Evolutionary conservation across 2,888 invertebrate species (phyloP), one percentile per base, ranked within the genome.

Genomic region (Ariolimax columbianus): DNA sequence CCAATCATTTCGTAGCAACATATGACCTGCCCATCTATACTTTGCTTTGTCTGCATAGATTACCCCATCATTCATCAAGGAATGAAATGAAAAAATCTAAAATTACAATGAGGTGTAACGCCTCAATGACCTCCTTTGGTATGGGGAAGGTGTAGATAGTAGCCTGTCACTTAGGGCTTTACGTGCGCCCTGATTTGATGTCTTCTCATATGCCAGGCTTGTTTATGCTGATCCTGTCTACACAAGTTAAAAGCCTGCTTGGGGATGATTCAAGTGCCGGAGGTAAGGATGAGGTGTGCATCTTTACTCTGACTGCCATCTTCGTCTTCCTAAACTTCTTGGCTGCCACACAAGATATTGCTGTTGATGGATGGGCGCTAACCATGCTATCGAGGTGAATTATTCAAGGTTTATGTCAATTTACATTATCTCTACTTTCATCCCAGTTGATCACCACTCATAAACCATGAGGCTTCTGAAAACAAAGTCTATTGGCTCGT

Each of bases 321-420:
- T 99, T 99, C 95, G 97, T 99, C 93, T 95, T 96, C 83, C 95
- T 99, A 4, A 99, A 99, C 93, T 98, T 99, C 92, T 95, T 99
- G 91, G 99, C 99, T 9, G 99, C 99, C 2, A 99, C 99, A 1
- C 99, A 99, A 95, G 99, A 99, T 94, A 99, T 99, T 92, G 99
- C 98, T 30, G 99, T 99, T 0, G 99, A 99, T 95, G 99, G 99
- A 38, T 99, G 99, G 99, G 99, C 99, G 0, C 95, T 99, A 23
- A 99, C 99, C 0, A 99, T 99, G 98, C 95, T 99, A 1, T 97
- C 98, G 92, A 97, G 97, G 96, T 97, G 93, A 33, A 6, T 51
- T 33, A 23, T 33, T 23, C 14, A 77, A 17, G 3, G 1, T 6
- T 47, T 47, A 47, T 47, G 47, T 47, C n/a, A n/a, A n/a, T n/a